phyloP scores from a whole-genome alignment of 2,888 invertebrate genomes.

The Diadromus collaris region DNA sequence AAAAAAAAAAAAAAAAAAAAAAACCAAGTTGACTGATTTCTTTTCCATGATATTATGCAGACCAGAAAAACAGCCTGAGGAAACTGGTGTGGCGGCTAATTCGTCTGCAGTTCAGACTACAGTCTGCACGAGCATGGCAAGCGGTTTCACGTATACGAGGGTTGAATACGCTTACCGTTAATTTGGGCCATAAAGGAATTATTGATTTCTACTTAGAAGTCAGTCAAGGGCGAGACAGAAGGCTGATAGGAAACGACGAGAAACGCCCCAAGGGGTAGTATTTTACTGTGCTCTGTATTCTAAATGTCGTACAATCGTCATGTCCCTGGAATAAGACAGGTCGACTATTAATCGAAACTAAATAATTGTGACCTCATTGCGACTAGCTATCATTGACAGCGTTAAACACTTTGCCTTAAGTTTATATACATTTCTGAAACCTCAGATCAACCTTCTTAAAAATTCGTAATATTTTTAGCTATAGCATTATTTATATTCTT shows the following conservation, averaged over 20 bases:
- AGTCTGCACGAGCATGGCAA: constrained; percentile 19
- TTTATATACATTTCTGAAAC: neutral
- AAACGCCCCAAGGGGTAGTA: constrained; percentile 30
- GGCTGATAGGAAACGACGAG: constrained; percentile 54
- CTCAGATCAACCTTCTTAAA: neutral
- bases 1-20: constrained; percentile 49
- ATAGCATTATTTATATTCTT: neutral
- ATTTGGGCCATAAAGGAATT: constrained; percentile 79
- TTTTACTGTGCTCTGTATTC: neutral
- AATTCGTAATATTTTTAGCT: neutral
- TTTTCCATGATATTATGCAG: constrained; percentile 72
- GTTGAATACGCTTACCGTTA: constrained; percentile 78
- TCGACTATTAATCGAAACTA: constrained; percentile 13
- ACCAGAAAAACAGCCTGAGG: constrained; percentile 66
- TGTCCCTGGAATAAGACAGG: neutral
- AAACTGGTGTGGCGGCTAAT: constrained; percentile 30
- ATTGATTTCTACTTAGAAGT: constrained; percentile 78
- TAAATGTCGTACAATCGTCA: neutral
- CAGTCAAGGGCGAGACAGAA: constrained; percentile 72
- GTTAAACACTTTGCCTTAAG: neutral
- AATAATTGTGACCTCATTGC: neutral
- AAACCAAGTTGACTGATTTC: constrained; percentile 52
- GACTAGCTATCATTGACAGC: neutral
- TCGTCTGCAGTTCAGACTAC: neutral
- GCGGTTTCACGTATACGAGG: constrained; percentile 69